Conservation (phyloP, 2,888 invertebrate genomes). For the Hetaerina titia region DNA sequence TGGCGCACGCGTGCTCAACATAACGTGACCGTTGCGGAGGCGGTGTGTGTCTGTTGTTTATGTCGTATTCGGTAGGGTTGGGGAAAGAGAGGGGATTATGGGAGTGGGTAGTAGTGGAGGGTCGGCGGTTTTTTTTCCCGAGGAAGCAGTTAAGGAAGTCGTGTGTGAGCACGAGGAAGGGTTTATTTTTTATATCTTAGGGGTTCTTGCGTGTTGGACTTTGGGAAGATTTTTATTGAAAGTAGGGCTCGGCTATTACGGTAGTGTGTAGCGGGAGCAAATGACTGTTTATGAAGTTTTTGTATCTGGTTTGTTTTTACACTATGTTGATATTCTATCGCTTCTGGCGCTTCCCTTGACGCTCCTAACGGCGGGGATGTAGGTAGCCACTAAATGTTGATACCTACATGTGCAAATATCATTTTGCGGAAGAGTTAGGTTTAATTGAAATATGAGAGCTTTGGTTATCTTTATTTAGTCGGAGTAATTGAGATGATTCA, state of each 20-base stretch:
- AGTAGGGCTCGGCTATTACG: neutral
- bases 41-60: conserved; percentile 19
- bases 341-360: neutral
- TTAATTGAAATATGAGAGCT: too few relatives aligned
- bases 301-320: neutral
- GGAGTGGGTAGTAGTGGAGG: neutral
- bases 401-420: too few relatives aligned
- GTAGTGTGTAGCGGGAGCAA: neutral
- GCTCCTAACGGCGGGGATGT: neutral
- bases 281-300: neutral
- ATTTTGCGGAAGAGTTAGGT: too few relatives aligned
- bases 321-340: neutral
- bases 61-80: neutral
- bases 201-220: neutral
- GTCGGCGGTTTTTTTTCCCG: neutral
- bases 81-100: neutral
- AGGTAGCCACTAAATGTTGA: too few relatives aligned
- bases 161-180: neutral
- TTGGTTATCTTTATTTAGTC: too few relatives aligned
- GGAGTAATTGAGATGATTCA: too few relatives aligned
- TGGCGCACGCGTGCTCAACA: neutral
- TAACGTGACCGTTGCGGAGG: conserved; percentile 49
- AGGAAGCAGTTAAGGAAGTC: neutral
- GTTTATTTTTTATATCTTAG: neutral
- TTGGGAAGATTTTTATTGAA: neutral